Evolutionary conservation across 2,797 vertebrate genomes (phyloP), one percentile per base, ranked within the genome.

Genomic region (Rhinophrynus dorsalis): DNA sequence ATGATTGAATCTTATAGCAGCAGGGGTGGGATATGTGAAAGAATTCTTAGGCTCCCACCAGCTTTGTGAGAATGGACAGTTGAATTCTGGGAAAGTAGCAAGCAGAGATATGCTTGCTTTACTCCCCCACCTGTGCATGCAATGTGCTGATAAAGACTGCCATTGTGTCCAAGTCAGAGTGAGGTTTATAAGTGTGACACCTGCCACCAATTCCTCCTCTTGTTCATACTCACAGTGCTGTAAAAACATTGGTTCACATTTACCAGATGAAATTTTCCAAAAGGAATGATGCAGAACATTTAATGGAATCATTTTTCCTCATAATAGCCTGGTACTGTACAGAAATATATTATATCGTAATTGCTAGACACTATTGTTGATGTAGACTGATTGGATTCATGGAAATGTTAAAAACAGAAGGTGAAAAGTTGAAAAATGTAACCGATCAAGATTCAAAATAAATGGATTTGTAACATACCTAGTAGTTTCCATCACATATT

Each of bases 1-100:
- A 68, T 78, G 71, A 75, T 59, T 51, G 58, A 71, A 60, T 65
- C 54, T 55, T 66, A 15, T 32, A 75, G 60, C 64, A 67, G 60
- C 51, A 62, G 77, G 71, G 55, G 65, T n/a, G 51, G 23, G 38
- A 40, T 13, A 32, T 32, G 59, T 32, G 44, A 75, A 66, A 69
- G 45, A 57, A 57, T 78, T 69, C 74, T 47, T 64, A 62, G 60
- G 72, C 64, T 7, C 21, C 51, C 40, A 59, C 27, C 74, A 51
- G 59, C 33, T 45, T 44, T 50, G 40, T 32, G 60, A 65, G 52
- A 66, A 66, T 65, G 11, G 44, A 44, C 24, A 11, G 33, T 18
- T 17, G 35, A 18, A 63, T 75, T 78, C 54, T 78, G 72, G 75
- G 71, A 63, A 67, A 62, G 56, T 15, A 62, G 18, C 15, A 42